Percentiles rank a stretch among this genome's conserved stretches.
These are phyloP conservation scores for Hoplostethus atlanticus DNA, from an alignment of 2,797 vertebrate species.

Conservation along the genomic window DNA sequence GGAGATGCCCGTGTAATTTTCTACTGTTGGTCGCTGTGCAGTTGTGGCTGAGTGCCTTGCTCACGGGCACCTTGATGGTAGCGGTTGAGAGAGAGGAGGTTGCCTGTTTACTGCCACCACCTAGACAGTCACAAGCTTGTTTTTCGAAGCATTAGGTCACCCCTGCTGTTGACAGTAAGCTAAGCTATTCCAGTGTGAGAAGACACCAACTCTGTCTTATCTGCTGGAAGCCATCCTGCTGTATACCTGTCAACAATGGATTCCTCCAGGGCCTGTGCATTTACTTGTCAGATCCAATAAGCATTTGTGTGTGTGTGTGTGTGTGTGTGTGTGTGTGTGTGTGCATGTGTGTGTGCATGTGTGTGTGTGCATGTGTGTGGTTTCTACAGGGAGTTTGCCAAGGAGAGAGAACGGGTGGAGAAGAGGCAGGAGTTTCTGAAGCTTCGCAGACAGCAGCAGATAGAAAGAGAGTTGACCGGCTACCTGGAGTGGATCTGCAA, in stretches of 20 bases:
- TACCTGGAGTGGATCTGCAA: constrained; percentile 99
- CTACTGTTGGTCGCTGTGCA: no score
- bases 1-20: no score
- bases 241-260: constrained; percentile 23
- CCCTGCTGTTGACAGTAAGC: not conserved
- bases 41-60: not conserved
- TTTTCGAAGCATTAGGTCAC: not conserved
- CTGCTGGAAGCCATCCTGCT: constrained; percentile 21
- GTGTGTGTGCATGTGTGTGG: constrained; percentile 15
- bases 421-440: constrained; percentile 96
- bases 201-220: constrained; percentile 5
- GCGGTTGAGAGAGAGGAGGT: not conserved
- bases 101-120: not conserved
- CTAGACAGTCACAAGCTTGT: not conserved
- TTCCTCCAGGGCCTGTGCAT: constrained; percentile 27
- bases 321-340: not conserved
- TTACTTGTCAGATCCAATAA: constrained; percentile 32
- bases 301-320: constrained; percentile 10
- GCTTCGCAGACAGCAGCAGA: constrained; percentile 95
- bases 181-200: constrained; percentile 15
- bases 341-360: not conserved
- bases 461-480: constrained; percentile 94
- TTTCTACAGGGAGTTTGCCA: constrained; percentile 91
- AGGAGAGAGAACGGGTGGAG: constrained; percentile 95
- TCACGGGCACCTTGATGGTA: not conserved